Percentiles rank a stretch among this genome's conserved stretches.
phyloP scores from a whole-genome alignment of 2,797 vertebrate species.

The Synaphobranchus kaupii region DNA sequence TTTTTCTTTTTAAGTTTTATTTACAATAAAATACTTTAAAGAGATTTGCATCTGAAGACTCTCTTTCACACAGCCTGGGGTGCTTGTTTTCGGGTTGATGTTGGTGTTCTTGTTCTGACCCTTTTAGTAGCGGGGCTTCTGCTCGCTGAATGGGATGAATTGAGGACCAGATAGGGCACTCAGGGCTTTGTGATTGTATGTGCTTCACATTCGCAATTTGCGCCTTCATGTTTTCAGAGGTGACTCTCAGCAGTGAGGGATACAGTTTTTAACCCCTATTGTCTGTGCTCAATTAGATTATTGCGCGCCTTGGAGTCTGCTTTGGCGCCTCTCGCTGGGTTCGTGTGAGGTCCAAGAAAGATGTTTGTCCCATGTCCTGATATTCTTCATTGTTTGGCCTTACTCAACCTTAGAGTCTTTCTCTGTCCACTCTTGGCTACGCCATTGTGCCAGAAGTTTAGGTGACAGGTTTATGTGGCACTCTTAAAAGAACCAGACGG shows the following conservation, averaged over 20 bases:
- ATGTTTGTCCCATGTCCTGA: conserved; percentile 66
- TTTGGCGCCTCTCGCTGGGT: conserved; percentile 49
- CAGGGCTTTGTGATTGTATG: conserved; percentile 11
- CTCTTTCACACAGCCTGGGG: background rate
- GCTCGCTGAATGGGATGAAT: conserved; percentile 15
- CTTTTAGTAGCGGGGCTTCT: background rate
- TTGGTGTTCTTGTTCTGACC: background rate
- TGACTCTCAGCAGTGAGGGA: conserved; percentile 37
- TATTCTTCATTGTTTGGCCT: conserved; percentile 45
- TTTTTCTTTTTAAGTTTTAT: conserved; percentile 30
- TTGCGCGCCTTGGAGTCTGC: conserved; percentile 47
- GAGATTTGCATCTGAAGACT: conserved; percentile 12
- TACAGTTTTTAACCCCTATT: conserved; percentile 61
- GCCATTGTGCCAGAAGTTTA: conserved; percentile 32
- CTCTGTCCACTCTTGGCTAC: conserved; percentile 31
- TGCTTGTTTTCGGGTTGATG: background rate
- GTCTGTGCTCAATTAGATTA: conserved; percentile 66
- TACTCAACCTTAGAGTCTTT: conserved; percentile 45
- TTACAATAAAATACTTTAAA: conserved; percentile 34
- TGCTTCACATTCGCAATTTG: conserved; percentile 40
- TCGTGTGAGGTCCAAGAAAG: conserved; percentile 66
- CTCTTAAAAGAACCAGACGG: conserved; percentile 34
- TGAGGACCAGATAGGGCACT: background rate
- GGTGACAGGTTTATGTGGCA: conserved; percentile 34
- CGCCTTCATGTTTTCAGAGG: conserved; percentile 50